Conservation (phyloP, 2,113 vertebrate genomes). For the Gyps fulvus region DNA sequence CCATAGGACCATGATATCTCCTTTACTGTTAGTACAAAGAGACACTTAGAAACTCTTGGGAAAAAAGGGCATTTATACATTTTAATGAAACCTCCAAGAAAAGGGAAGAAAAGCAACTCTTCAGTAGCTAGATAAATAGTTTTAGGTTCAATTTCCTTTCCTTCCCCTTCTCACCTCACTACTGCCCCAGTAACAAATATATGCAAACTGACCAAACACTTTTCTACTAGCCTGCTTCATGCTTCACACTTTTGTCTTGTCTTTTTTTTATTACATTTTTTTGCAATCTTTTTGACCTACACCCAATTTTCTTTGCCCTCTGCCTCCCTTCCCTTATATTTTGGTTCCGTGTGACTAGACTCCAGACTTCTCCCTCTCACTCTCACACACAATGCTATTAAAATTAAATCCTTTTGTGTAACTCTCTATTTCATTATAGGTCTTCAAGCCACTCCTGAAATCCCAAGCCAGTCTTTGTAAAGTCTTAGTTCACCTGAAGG, state of each 20-base stretch:
- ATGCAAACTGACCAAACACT: background rate
- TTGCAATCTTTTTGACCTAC: background rate
- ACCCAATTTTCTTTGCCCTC: background rate
- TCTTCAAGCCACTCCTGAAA: background rate
- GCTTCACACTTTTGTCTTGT: background rate
- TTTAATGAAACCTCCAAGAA: background rate
- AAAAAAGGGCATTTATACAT: background rate
- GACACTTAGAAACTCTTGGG: background rate
- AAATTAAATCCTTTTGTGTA: constrained; percentile 16
- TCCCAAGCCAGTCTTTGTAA: background rate
- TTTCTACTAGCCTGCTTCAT: background rate
- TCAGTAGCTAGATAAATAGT: background rate
- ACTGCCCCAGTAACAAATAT: background rate
- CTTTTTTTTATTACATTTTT: background rate
- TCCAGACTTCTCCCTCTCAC: background rate
- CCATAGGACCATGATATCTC: background rate
- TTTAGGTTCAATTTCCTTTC: background rate
- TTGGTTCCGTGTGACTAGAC: background rate
- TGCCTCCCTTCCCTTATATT: background rate
- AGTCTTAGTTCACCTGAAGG: background rate
- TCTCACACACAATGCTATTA: background rate
- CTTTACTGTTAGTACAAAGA: background rate
- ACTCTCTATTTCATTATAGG: background rate
- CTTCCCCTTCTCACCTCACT: background rate
- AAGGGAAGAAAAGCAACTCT: background rate